Conservation (phyloP, 2,888 invertebrate genomes). For the Ceraclea dissimilis region DNA sequence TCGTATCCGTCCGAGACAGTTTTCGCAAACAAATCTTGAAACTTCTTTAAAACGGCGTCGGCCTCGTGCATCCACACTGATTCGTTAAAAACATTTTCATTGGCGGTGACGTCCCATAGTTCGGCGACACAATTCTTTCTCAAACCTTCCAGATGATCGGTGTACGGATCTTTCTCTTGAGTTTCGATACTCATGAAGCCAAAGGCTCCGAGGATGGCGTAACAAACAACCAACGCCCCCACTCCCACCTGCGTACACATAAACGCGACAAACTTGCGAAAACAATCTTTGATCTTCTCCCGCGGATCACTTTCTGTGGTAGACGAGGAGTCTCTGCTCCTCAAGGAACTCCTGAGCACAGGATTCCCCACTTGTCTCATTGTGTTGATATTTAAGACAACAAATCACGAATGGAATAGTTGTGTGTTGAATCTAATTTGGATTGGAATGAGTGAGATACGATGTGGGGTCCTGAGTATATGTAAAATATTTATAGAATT, state of each 20-base stretch:
- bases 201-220: constrained; percentile 78
- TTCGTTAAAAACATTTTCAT: constrained; percentile 62
- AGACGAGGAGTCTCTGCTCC: constrained; percentile 60
- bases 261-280: constrained; percentile 77
- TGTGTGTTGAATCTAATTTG: not conserved
- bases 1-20: constrained; percentile 66
- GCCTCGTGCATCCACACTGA: constrained; percentile 55
- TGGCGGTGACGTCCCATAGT: constrained; percentile 62
- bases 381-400: not conserved
- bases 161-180: constrained; percentile 46
- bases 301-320: constrained; percentile 59
- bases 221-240: constrained; percentile 78
- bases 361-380: constrained; percentile 20
- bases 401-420: not conserved
- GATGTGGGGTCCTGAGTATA: constrained; percentile 2
- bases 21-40: constrained; percentile 60
- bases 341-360: constrained; percentile 51
- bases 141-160: constrained; percentile 44
- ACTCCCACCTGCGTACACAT: constrained; percentile 92
- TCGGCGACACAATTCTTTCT: constrained; percentile 52
- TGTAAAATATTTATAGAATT: constrained; percentile 19
- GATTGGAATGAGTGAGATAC: not conserved
- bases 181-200: constrained; percentile 74
- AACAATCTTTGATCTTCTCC: constrained; percentile 77
- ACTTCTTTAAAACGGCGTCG: constrained; percentile 53